phyloP scores from a whole-genome alignment of 2,113 vertebrate species.

The Anseranas semipalmata region DNA sequence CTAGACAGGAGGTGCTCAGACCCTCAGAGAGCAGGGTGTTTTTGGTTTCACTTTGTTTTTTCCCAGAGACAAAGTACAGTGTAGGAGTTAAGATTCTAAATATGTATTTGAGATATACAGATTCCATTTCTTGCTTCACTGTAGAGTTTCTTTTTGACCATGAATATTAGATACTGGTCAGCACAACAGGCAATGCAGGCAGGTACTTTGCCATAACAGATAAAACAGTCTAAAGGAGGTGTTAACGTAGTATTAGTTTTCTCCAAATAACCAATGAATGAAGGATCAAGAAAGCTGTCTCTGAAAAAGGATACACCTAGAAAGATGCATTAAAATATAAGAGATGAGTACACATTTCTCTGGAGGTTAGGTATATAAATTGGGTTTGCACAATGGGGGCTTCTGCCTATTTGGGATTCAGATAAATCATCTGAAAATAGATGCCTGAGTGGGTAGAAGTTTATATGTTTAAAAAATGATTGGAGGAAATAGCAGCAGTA shows the following conservation, averaged over 20 bases:
- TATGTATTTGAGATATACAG: not conserved
- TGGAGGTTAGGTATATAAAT: not conserved
- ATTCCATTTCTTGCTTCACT: not conserved
- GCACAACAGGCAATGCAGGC: not conserved
- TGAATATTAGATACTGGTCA: not conserved
- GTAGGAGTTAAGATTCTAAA: not conserved
- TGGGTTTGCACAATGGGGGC: not conserved
- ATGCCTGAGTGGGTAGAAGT: not conserved
- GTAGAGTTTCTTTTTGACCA: not conserved
- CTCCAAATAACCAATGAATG: not conserved
- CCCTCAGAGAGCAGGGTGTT: not conserved
- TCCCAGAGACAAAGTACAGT: not conserved
- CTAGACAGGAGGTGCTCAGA: not conserved
- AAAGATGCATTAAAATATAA: not conserved
- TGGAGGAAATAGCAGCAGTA: not conserved
- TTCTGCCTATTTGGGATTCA: not conserved
- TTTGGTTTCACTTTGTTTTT: not conserved
- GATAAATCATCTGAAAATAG: not conserved
- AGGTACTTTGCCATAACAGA: not conserved
- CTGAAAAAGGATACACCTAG: not conserved
- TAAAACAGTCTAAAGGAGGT: not conserved
- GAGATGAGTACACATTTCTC: not conserved
- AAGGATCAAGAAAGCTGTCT: not conserved
- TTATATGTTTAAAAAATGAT: not conserved
- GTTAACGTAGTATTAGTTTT: not conserved